These are phyloP conservation scores for Scelioninae gen. 1 DNA, from an alignment of 2,888 invertebrate species.

Conservation along the genomic window DNA sequence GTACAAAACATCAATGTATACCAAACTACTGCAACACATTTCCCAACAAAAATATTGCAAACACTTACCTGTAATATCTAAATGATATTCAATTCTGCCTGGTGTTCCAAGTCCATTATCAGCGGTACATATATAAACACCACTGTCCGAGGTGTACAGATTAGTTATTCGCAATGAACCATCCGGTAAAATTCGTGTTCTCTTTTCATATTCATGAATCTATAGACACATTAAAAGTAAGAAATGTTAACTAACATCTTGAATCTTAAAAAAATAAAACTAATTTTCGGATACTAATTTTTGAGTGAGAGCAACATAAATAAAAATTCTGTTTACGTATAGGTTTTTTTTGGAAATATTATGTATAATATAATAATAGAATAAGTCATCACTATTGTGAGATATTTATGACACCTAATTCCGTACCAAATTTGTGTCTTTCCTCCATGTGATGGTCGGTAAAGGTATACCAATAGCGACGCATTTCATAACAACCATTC, in stretches of 20 bases:
- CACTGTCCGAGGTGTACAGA: slow-evolving; percentile 91
- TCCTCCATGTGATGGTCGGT: slow-evolving; percentile 91
- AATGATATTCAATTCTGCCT: slow-evolving; percentile 88
- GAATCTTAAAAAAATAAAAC: too few species aligned
- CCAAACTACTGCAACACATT: not conserved
- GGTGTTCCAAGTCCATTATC: slow-evolving; percentile 91
- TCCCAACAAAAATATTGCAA: not conserved
- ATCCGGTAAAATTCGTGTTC: slow-evolving; percentile 89
- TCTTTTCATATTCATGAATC: slow-evolving; percentile 90
- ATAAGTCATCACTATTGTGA: not conserved
- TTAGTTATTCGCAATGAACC: slow-evolving; percentile 93
- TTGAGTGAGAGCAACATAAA: too few species aligned
- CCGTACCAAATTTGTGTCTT: slow-evolving; percentile 88
- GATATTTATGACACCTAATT: not conserved
- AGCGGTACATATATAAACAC: slow-evolving; percentile 93
- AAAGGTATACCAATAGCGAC: slow-evolving; percentile 91
- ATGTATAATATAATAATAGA: not conserved
- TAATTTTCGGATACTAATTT: too few species aligned
- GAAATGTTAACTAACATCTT: not conserved
- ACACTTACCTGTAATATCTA: slow-evolving; percentile 90
- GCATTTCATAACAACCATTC: slow-evolving; percentile 90
- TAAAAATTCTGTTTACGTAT: not conserved
- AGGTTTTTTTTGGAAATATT: not conserved
- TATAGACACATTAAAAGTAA: slow-evolving; percentile 77
- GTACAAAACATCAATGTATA: too few species aligned